Base-by-base conservation (phyloP, 92 coral and sea anemone genomes). In the Epizoanthus illoricatus region DNA sequence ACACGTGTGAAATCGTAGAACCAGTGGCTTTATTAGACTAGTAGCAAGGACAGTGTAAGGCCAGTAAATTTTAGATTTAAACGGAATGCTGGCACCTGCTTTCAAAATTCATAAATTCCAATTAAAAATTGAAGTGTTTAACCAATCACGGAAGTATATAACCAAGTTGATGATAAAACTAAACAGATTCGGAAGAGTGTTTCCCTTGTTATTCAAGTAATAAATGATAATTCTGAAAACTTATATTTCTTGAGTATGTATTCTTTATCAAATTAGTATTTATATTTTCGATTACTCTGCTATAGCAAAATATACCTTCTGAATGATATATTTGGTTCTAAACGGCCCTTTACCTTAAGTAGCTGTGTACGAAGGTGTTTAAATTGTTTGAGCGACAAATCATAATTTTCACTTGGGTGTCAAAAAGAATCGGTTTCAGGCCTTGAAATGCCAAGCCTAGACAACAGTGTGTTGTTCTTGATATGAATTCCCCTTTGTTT, bases 81-180 rank as follows among this genome's bases (percentile, higher is more conserved):
- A 9, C 12, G 43, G 24, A 21, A 42, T 23, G 10, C 1, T 78
- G 18, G 3, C 82, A 78, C 61, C 82, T 63, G 82, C 58, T 64
- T n/a, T 73, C 5, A 64, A 61, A 33, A 62, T 62, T 61, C 64
- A 4, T 17, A 39, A 18, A 61, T 78, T 45, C 54, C 23, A 62
- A 78, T 63, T 78, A 67, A 40, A 12, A 43, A 24, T 64, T 78
- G 45, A 78, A 61, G 54, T 45, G 60, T 42, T 17, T 13, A 59
- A 39, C 82, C 82, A 78, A 78, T 78, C 71, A 43, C 45, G 41
- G 47, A 78, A 42, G 54, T 42, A 24, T 23, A 23, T 33, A 78
- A 13, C 56, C 23, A 45, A 62, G 24, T 36, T 62, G 24, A 41
- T 62, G 60, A 78, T 12, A 64, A 62, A 41, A 62, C 19, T 61